Evolutionary conservation across 2,797 vertebrate species (phyloP).

Genomic region (Betta splendens): DNA sequence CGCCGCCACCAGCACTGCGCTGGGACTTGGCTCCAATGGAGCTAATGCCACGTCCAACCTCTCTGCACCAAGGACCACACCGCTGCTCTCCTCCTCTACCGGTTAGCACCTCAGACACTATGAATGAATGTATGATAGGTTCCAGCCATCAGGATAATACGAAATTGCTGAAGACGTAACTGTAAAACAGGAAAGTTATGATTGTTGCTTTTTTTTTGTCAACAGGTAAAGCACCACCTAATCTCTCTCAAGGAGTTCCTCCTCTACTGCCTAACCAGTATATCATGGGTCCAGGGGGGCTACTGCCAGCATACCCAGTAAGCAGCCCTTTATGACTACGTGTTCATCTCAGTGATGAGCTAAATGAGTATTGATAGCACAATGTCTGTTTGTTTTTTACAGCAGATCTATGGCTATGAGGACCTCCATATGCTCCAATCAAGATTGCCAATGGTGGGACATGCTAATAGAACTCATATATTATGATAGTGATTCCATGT

Average conservation of each 20-base stretch:
- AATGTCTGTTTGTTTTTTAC: slow-evolving; percentile 46
- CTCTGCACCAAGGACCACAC: slow-evolving; percentile 81
- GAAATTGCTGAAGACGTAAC: neutral
- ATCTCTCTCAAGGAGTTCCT: slow-evolving; percentile 92
- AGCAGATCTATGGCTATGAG: slow-evolving; percentile 96
- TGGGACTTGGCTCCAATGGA: slow-evolving; percentile 87
- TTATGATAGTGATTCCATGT: neutral
- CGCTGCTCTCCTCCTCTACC: slow-evolving; percentile 85
- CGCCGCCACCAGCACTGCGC: slow-evolving; percentile 69
- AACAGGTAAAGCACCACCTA: slow-evolving; percentile 94
- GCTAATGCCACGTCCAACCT: slow-evolving; percentile 80
- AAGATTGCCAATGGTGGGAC: slow-evolving; percentile 91
- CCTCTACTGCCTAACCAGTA: slow-evolving; percentile 97
- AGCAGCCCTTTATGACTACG: slow-evolving; percentile 52
- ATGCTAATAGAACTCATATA: neutral
- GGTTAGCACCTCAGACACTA: slow-evolving; percentile 51
- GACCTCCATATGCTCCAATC: slow-evolving; percentile 97
- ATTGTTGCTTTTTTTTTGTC: slow-evolving; percentile 37
- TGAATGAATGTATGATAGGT: neutral
- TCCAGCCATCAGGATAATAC: neutral
- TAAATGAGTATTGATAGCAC: too few relatives aligned
- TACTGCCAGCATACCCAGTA: slow-evolving; percentile 97
- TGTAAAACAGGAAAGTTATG: neutral
- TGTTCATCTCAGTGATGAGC: neutral
- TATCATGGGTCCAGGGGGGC: slow-evolving; percentile 95